A percentile compares a stretch with the other conserved stretches of the same genome.
Conservation (phyloP, 2,113 vertebrate genomes). For the Thamnaconus septentrionalis region DNA sequence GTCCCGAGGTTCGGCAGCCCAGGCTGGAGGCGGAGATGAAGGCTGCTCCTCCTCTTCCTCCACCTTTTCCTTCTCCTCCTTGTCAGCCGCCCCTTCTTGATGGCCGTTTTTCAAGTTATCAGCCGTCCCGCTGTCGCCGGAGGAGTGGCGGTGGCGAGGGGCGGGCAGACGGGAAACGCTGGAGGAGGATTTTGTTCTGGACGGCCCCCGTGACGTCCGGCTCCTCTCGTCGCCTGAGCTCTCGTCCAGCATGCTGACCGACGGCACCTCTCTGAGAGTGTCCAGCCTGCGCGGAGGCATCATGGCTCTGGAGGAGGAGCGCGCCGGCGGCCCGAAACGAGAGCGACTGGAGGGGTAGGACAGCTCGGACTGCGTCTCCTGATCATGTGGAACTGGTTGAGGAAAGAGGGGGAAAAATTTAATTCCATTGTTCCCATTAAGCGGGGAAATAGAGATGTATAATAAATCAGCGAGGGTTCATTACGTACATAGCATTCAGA, state of each 20-base stretch:
- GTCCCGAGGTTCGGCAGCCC: constrained; percentile 53
- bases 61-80: constrained; percentile 3
- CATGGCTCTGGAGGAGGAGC: constrained; percentile 56
- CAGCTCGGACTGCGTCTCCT: constrained; percentile 58
- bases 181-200: constrained; percentile 45
- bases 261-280: constrained; percentile 54
- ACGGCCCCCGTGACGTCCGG: neutral
- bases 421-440: neutral
- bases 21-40: constrained; percentile 17
- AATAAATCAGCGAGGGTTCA: too few species aligned
- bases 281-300: constrained; percentile 60
- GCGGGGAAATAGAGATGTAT: too few species aligned
- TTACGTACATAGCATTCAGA: too few species aligned
- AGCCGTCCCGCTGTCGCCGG: neutral
- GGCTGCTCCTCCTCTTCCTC: neutral
- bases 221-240: neutral
- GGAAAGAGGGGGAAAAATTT: neutral
- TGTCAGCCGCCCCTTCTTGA: neutral
- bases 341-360: constrained; percentile 44
- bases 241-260: constrained; percentile 50
- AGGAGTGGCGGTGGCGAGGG: constrained; percentile 6
- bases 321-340: constrained; percentile 21
- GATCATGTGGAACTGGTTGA: constrained; percentile 44
- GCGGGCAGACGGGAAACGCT: constrained; percentile 8
- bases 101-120: constrained; percentile 16